These are phyloP conservation scores for Phytoseiulus persimilis DNA, from an alignment of 2,888 invertebrate genomes.

Conservation along the genomic window DNA sequence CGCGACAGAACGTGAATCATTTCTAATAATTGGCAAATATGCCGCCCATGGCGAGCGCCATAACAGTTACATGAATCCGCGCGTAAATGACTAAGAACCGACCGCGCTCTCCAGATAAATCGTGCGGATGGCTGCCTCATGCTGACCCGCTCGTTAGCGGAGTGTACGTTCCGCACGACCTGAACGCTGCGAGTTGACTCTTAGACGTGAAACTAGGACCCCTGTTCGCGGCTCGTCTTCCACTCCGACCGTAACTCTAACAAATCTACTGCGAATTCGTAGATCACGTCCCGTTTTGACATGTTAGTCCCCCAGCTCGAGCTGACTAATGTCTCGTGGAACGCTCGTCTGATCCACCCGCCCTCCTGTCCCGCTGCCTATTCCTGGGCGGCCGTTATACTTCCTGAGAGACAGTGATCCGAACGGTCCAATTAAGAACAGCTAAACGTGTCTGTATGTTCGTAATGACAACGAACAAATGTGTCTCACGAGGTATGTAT, in stretches of 20 bases:
- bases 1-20: neutral
- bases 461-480: neutral
- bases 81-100: neutral
- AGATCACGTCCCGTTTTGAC: neutral
- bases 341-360: neutral
- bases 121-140: neutral
- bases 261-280: neutral
- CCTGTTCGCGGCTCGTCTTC: neutral
- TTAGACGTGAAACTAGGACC: neutral
- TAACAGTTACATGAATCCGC: neutral
- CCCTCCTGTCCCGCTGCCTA: neutral
- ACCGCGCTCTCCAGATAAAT: neutral
- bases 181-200: neutral
- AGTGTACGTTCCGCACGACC: neutral
- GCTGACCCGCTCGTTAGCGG: neutral
- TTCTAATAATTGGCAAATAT: neutral
- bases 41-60: neutral
- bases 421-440: neutral
- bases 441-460: slow-evolving; percentile 5
- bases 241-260: neutral
- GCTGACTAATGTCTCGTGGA: neutral
- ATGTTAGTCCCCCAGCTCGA: neutral
- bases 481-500: neutral
- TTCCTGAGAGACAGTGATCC: neutral
- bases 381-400: neutral